These are phyloP conservation scores for Diachasma alloeum DNA, from an alignment of 1,140 invertebrate genomes.

Conservation along the genomic window DNA sequence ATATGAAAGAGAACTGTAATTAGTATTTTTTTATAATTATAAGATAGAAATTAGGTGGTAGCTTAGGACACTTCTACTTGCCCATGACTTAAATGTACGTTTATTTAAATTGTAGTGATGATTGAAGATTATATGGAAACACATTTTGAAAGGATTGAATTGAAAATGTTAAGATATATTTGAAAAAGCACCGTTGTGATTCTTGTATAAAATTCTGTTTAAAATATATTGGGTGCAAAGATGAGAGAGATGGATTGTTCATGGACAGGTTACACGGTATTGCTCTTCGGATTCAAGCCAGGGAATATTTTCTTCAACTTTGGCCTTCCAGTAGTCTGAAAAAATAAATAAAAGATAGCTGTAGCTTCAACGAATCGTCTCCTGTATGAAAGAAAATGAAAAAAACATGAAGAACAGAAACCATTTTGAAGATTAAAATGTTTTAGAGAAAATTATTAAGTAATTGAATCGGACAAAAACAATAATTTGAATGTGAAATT, in stretches of 20 bases:
- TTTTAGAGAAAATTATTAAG: too few relatives aligned
- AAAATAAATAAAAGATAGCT: slow-evolving; percentile 22
- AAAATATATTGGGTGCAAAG: background rate
- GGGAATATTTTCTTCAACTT: slow-evolving; percentile 60
- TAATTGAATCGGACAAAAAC: too few relatives aligned
- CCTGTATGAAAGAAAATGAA: too few relatives aligned
- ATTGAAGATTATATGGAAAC: slow-evolving; percentile 18
- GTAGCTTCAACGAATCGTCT: too few relatives aligned
- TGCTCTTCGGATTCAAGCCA: slow-evolving; percentile 70
- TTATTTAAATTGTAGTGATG: slow-evolving; percentile 32
- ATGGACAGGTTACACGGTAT: slow-evolving; percentile 55
- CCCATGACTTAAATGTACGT: slow-evolving; percentile 55
- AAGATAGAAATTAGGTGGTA: slow-evolving; percentile 52
- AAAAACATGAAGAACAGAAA: too few relatives aligned
- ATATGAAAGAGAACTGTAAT: slow-evolving; percentile 11
- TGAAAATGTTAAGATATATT: background rate
- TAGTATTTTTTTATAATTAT: slow-evolving; percentile 41
- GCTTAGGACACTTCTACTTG: slow-evolving; percentile 58
- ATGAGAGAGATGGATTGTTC: background rate
- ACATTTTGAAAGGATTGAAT: background rate
- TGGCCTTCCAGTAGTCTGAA: slow-evolving; percentile 67
- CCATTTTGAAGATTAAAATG: too few relatives aligned
- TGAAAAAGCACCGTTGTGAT: background rate
- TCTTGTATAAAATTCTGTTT: slow-evolving; percentile 12
- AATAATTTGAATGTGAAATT: too few relatives aligned